phyloP scores from a whole-genome alignment of 1,140 invertebrate species.

The Heliconius eleuchia region DNA sequence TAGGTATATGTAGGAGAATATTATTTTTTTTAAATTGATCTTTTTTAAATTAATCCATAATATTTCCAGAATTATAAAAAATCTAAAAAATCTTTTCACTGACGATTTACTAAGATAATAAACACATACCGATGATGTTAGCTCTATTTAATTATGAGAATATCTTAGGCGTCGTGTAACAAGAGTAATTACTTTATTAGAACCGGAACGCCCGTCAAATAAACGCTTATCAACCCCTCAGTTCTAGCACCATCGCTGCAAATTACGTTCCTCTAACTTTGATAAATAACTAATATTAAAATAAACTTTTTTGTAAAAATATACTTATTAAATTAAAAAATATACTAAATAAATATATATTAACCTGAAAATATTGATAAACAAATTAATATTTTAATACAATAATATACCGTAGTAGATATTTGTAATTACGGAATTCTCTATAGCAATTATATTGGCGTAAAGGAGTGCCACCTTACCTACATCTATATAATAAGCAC shows the following conservation, averaged over 20 bases:
- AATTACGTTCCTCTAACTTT: neutral
- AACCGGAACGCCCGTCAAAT: conserved; percentile 28
- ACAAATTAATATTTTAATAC: too few species aligned
- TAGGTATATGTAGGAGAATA: too few species aligned
- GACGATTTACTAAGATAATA: neutral
- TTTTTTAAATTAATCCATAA: too few species aligned
- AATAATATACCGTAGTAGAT: too few species aligned
- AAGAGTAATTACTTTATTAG: conserved; percentile 30
- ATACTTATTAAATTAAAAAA: neutral
- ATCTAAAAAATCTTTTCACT: neutral
- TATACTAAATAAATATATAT: too few species aligned
- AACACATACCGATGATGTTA: neutral
- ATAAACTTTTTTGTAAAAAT: neutral
- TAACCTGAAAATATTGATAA: too few species aligned
- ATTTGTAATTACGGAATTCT: too few species aligned
- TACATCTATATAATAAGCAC: neutral
- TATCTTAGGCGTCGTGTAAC: conserved; percentile 12
- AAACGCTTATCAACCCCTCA: conserved; percentile 23
- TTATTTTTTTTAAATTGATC: too few species aligned
- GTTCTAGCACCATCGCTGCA: neutral
- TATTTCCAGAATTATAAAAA: too few species aligned
- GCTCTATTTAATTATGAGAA: conserved; percentile 5
- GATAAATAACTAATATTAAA: neutral
- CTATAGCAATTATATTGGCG: too few species aligned
- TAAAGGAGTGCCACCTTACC: too few species aligned